These are phyloP conservation scores for Campylorhamphus procurvoides DNA, from an alignment of 2,113 vertebrate genomes.

Conservation along the genomic window DNA sequence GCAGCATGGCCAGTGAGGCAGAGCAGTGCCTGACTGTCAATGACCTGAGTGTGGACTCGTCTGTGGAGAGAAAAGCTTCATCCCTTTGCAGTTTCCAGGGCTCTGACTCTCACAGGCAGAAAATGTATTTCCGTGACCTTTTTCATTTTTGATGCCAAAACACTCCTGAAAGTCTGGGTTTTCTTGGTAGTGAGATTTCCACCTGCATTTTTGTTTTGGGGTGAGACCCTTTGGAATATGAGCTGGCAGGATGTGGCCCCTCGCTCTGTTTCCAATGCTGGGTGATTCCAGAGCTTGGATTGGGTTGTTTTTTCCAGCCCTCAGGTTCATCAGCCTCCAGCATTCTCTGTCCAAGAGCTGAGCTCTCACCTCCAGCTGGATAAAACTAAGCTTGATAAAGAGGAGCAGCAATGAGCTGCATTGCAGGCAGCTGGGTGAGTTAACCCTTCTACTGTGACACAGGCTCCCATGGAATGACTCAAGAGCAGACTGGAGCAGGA, in stretches of 20 bases:
- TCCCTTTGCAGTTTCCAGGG: neutral
- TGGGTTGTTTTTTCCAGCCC: neutral
- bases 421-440: neutral
- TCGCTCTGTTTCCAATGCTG: accelerated
- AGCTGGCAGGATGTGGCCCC: neutral
- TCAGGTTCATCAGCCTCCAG: neutral
- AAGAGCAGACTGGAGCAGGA: neutral
- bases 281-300: neutral
- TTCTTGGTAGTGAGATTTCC: neutral
- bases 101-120: neutral
- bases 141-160: neutral
- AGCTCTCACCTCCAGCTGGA: neutral
- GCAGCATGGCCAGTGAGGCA: neutral
- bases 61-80: neutral
- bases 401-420: neutral
- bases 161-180: neutral
- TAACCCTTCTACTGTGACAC: neutral
- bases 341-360: neutral
- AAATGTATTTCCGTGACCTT: neutral
- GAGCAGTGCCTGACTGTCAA: neutral
- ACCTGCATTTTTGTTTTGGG: neutral
- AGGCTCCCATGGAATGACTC: neutral
- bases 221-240: neutral
- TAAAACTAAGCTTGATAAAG: neutral
- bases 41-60: neutral